phyloP scores from a whole-genome alignment of 2,113 vertebrate genomes.

The Leptobrachium ailaonicum region DNA sequence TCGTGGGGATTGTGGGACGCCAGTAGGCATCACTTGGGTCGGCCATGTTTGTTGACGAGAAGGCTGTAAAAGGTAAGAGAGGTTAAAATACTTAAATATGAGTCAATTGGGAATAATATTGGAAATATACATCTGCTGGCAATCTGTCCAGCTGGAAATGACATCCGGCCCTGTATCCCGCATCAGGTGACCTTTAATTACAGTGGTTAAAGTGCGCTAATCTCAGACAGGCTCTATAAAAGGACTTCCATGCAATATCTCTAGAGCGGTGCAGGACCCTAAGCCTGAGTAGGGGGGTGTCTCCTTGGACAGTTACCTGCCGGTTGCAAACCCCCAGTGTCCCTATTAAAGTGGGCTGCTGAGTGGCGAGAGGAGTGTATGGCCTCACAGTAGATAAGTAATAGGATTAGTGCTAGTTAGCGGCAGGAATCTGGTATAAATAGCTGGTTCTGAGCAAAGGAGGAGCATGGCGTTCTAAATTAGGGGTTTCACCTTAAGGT shows the following conservation, averaged over 20 bases:
- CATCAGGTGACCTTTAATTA: too few relatives aligned
- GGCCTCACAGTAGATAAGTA: not conserved
- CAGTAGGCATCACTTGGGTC: too few relatives aligned
- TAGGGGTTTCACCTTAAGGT: not conserved
- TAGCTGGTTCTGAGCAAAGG: not conserved
- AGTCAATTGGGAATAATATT: too few relatives aligned
- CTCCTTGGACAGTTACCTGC: not conserved
- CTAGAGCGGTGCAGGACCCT: not conserved
- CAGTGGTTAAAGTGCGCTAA: too few relatives aligned
- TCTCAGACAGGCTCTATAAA: too few relatives aligned
- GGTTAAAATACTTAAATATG: too few relatives aligned
- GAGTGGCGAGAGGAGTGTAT: not conserved
- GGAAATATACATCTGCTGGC: too few relatives aligned
- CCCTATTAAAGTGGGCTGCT: slow-evolving; percentile 14
- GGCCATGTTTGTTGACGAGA: too few relatives aligned
- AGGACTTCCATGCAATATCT: not conserved
- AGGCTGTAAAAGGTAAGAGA: too few relatives aligned
- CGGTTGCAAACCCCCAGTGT: not conserved
- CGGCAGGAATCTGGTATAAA: slow-evolving; percentile 2
- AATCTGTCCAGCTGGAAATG: too few relatives aligned
- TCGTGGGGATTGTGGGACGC: too few relatives aligned
- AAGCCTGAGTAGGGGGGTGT: not conserved
- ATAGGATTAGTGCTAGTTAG: slow-evolving; percentile 27
- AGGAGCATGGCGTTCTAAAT: not conserved
- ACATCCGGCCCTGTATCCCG: too few relatives aligned